Evolutionary conservation across 2,113 vertebrate species (phyloP).

Genomic region (Notarius lentiginosus): DNA sequence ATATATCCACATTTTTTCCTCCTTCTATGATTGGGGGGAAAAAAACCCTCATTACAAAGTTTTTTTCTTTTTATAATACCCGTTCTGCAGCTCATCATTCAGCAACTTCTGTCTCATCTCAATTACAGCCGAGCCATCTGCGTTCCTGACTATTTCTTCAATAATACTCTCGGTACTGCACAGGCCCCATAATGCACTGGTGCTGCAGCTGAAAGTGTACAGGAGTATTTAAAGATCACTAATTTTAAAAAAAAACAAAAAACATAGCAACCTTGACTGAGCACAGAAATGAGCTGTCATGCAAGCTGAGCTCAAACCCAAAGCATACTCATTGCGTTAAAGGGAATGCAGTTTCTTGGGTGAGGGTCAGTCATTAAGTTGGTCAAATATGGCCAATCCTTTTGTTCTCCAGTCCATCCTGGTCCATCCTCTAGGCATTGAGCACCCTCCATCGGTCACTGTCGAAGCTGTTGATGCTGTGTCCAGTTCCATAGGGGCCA

Average conservation of each 20-base stretch:
- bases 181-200: neutral
- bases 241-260: neutral
- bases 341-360: slow-evolving; percentile 33
- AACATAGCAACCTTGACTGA: neutral
- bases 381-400: neutral
- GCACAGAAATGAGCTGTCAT: neutral
- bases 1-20: neutral
- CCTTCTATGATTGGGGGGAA: neutral
- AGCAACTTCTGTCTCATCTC: slow-evolving; percentile 8
- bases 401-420: neutral
- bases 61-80: neutral
- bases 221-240: slow-evolving; percentile 7
- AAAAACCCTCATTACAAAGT: neutral
- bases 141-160: neutral
- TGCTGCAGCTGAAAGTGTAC: slow-evolving; percentile 22
- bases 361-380: neutral
- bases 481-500: slow-evolving; percentile 79
- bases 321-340: slow-evolving; percentile 19
- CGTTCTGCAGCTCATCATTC: slow-evolving; percentile 10
- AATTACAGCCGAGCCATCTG: slow-evolving; percentile 3
- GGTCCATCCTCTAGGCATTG: slow-evolving; percentile 68
- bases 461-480: slow-evolving; percentile 88
- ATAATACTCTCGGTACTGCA: slow-evolving; percentile 5
- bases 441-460: slow-evolving; percentile 92
- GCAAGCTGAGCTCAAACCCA: slow-evolving; percentile 18